Base-by-base conservation (phyloP, 1,140 invertebrate genomes). In the Trachymyrmex septentrionalis region DNA sequence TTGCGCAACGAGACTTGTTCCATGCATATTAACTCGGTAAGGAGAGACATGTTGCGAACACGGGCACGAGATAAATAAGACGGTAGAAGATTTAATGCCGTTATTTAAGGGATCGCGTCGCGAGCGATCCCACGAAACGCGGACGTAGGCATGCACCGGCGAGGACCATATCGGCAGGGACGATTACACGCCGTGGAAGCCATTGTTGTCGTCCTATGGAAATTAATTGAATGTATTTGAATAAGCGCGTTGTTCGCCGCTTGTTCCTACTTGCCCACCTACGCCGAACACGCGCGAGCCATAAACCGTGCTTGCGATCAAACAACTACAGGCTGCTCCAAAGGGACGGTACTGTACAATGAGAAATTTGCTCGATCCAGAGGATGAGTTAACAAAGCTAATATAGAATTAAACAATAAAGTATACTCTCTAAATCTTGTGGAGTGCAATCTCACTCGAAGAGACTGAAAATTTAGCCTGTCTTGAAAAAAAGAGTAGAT, bases 191-290 rank as follows among this genome's bases (percentile, higher is more conserved):
- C 88, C 88, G 92, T 88, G 88, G 93, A 90, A 93, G 92, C 94
- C 93, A 95, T 95, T 95, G 94, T 95, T 94, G 93, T 93, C 92
- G 90, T 92, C 88, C 93, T 95, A 95, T 95, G 94, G 94, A 95
- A 95, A 95, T 95, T 94, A 94, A 95, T 95, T 93, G 94, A 94
- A 95, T 94, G 93, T 94, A 95, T 95, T 95, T 95, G 93, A 95
- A 94, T 94, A 94, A 94, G 93, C 92, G 91, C 92, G 92, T 93
- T 94, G 93, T 94, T 94, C 93, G 92, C 93, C 92, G 92, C 92
- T 93, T 94, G 93, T 94, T 93, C 90, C 92, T 92, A 92, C 93
- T 91, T 93, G 93, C 93, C 93, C 92, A 94, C 93, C 93, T 93
- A 93, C 93, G 92, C 93, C 91, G 91, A 92, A 93, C 93, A 93